Conservation (phyloP, 2,888 invertebrate species). For the Lymantria dispar region DNA sequence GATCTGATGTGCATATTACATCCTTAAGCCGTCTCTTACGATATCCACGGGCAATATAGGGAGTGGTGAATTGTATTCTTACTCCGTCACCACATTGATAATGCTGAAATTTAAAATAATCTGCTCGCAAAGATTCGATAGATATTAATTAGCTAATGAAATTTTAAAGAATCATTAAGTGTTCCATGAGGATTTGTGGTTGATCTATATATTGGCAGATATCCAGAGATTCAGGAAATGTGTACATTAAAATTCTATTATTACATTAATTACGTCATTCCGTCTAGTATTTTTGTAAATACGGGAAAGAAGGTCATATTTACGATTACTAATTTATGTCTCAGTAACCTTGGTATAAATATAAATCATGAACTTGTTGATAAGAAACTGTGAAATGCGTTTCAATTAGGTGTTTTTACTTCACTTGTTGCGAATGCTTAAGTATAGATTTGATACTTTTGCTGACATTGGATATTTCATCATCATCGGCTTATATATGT, state of each 20-base stretch:
- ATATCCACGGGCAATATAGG: too few relatives aligned
- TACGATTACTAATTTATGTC: not conserved
- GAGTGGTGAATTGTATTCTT: too few relatives aligned
- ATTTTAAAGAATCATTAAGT: not conserved
- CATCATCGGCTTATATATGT: too few relatives aligned
- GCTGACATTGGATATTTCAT: too few relatives aligned
- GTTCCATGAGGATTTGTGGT: slow-evolving; percentile 5
- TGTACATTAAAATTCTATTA: slow-evolving; percentile 39
- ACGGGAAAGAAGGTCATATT: not conserved
- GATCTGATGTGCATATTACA: too few relatives aligned
- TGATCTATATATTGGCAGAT: slow-evolving; percentile 40
- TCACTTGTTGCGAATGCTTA: too few relatives aligned
- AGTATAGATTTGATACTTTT: too few relatives aligned
- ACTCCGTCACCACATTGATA: too few relatives aligned
- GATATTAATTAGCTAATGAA: not conserved
- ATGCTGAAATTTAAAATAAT: too few relatives aligned
- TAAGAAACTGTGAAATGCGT: too few relatives aligned
- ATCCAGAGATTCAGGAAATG: slow-evolving; percentile 41
- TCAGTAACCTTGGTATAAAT: not conserved
- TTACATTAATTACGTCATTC: slow-evolving; percentile 16
- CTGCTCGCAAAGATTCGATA: not conserved
- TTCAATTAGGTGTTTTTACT: too few relatives aligned
- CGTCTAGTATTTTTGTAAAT: not conserved
- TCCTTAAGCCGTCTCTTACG: too few relatives aligned
- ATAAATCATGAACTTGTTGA: not conserved